Conservation (phyloP, 2,113 vertebrate species). For the Daubentonia madagascariensis region DNA sequence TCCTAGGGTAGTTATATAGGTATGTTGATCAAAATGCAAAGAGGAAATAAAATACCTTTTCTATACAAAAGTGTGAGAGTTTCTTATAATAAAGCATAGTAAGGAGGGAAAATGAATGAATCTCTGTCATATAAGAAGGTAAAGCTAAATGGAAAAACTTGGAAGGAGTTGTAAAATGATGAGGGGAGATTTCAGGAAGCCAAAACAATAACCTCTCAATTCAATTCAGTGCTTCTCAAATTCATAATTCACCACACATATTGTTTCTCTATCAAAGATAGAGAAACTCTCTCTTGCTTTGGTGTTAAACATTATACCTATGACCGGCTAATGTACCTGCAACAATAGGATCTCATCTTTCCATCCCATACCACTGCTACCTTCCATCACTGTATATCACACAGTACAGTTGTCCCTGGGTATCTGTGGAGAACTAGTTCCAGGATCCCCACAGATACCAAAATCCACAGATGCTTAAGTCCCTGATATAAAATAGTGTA, state of each 20-base stretch:
- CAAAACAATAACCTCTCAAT: not conserved
- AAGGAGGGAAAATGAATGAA: conserved; percentile 8
- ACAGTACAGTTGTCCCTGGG: not conserved
- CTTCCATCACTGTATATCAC: not conserved
- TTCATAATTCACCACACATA: not conserved
- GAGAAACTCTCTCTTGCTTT: not conserved
- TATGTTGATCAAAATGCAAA: conserved; percentile 31
- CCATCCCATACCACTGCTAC: not conserved
- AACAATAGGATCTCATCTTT: not conserved
- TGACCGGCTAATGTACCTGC: not conserved
- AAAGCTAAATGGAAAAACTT: conserved; percentile 35
- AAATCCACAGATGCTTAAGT: not conserved
- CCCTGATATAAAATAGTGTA: not conserved
- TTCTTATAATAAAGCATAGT: conserved; percentile 1
- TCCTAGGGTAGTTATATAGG: conserved; percentile 37
- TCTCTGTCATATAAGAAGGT: not conserved
- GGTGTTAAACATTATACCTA: not conserved
- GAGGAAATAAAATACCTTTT: conserved; percentile 34
- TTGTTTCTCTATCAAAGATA: not conserved
- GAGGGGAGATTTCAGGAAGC: not conserved
- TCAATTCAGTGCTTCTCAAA: not conserved
- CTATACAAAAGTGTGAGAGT: not conserved
- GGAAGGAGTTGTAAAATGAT: not conserved
- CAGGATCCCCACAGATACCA: not conserved
- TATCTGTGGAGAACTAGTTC: not conserved